These are phyloP conservation scores for Cirrhinus mrigala DNA, from an alignment of 2,797 vertebrate genomes.

Conservation along the genomic window DNA sequence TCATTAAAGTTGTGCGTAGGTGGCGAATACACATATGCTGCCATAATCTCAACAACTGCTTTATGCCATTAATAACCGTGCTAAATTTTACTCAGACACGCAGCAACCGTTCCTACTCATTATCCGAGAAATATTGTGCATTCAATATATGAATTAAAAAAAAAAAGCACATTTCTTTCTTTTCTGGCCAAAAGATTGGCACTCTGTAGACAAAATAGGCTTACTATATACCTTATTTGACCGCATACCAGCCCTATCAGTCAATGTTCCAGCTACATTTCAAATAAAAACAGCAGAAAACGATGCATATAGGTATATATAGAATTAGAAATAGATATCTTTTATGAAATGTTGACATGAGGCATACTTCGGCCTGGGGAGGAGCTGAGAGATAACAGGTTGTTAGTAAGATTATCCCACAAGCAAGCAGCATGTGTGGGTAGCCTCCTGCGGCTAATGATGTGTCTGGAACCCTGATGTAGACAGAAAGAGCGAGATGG, in stretches of 20 bases:
- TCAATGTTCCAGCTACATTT: not conserved
- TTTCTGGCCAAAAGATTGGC: not conserved
- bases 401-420: constrained; percentile 49
- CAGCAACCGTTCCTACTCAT: not conserved
- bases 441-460: constrained; percentile 52
- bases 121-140: not conserved
- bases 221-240: not conserved
- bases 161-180: not conserved
- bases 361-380: not conserved
- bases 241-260: not conserved
- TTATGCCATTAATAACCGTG: constrained; percentile 42
- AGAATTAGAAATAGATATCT: constrained; percentile 9
- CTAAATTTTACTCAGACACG: constrained; percentile 10
- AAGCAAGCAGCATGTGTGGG: constrained; percentile 50
- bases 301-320: not conserved
- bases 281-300: constrained; percentile 9
- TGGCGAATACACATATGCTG: constrained; percentile 32
- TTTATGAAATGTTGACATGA: constrained; percentile 12
- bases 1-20: constrained; percentile 55
- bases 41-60: constrained; percentile 39
- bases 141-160: not conserved
- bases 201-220: not conserved
- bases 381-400: constrained; percentile 32
- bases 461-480: constrained; percentile 46
- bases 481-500: constrained; percentile 43